Base-by-base conservation (phyloP, 2,797 vertebrate genomes). In the Pelobates cultripes region DNA sequence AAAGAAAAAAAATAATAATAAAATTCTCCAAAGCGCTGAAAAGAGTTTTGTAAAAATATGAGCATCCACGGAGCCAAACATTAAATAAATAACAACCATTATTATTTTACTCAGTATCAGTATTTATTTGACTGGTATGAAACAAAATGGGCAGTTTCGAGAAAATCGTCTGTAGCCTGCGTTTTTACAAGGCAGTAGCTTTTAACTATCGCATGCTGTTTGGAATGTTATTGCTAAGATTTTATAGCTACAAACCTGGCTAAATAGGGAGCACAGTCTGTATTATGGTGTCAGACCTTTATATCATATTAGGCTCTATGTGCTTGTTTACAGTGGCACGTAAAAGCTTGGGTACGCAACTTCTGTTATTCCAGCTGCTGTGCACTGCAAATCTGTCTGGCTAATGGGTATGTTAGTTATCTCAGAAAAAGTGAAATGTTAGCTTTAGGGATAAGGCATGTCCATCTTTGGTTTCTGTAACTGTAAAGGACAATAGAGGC, bases 201-300 rank as follows among this genome's bases (percentile, higher is more conserved):
- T 78, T 73, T 82, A 82, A 82, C 69, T 70, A 60, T 12, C 14
- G 73, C 69, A 68, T 61, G 63, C 67, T 67, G 72, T 77, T 69
- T 68, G 70, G 75, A 82, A 82, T 82, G 75, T 77, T 82, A 82
- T 82, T 82, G 80, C 80, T 77, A n/a, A 40, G 40, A 55, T 78
- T 82, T 77, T 82, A 82, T 82, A 57, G 75, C 69, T 77, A 69
- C 43, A 68, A 45, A 12, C 61, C 70, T 72, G 75, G 75, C 75
- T 77, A 45, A 41, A 47, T 57, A 72, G 61, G 66, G 75, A 82
- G 71, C 70, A 69, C 80, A 73, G 42, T 42, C 55, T 55, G 75
- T 78, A 82, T 77, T 73, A 77, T 64, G 14, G 60, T 82, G 70
- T 82, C 80, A 78, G 43, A 41, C 40, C 70, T 77, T 82, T 82